These are phyloP conservation scores for Lethrus apterus DNA, from an alignment of 1,140 invertebrate genomes.

Conservation along the genomic window DNA sequence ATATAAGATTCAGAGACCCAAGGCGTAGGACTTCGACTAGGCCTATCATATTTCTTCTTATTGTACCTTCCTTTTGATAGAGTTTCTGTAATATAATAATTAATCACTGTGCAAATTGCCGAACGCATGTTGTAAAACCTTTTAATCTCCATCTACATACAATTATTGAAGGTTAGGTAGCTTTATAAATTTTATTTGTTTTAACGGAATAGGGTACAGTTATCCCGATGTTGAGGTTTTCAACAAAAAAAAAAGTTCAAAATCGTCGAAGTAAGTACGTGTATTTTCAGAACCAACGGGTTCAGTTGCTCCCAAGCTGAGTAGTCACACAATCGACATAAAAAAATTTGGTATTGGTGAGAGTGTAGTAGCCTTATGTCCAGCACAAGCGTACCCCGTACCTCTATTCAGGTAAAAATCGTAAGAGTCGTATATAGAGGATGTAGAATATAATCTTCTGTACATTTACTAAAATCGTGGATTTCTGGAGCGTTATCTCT, in stretches of 20 bases:
- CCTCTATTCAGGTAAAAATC: constrained; percentile 50
- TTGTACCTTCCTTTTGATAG: too few relatives aligned
- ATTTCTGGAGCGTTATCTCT: constrained; percentile 14
- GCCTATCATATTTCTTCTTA: too few relatives aligned
- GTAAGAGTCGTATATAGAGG: not conserved
- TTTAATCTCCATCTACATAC: not conserved
- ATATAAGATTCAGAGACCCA: too few relatives aligned
- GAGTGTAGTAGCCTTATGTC: constrained; percentile 46
- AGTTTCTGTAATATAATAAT: too few relatives aligned
- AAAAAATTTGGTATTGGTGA: constrained; percentile 33
- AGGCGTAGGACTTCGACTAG: too few relatives aligned
- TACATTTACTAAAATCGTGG: not conserved
- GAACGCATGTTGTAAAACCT: too few relatives aligned
- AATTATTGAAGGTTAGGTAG: not conserved
- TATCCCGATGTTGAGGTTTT: not conserved
- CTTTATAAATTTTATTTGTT: not conserved
- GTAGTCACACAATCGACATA: constrained; percentile 43
- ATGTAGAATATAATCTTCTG: not conserved
- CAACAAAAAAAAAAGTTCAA: not conserved
- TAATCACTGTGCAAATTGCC: too few relatives aligned
- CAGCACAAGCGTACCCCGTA: constrained; percentile 59
- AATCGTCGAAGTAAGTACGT: too few relatives aligned
- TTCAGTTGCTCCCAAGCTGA: constrained; percentile 41
- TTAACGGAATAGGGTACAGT: not conserved
- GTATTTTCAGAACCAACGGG: constrained; percentile 46